phyloP scores from a whole-genome alignment of 2,113 vertebrate species.

The Takifugu bimaculatus region DNA sequence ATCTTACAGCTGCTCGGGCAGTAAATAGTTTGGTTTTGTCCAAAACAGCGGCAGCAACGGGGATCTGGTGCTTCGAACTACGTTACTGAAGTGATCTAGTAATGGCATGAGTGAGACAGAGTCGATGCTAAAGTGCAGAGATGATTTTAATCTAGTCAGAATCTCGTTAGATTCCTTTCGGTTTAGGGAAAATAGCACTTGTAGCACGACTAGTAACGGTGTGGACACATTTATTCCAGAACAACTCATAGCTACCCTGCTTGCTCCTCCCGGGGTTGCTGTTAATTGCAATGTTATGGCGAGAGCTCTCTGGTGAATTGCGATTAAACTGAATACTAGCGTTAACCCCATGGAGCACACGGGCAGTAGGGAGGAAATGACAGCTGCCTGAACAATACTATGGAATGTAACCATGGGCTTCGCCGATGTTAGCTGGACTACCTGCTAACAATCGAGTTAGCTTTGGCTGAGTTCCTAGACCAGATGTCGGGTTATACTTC shows the following conservation, averaged over 20 bases:
- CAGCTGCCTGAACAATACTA: slow-evolving; percentile 43
- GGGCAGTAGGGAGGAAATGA: slow-evolving; percentile 9
- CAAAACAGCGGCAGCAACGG: not conserved
- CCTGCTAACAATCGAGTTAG: slow-evolving; percentile 38
- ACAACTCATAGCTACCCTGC: too few species aligned
- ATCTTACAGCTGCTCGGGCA: slow-evolving; percentile 9
- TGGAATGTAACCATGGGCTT: slow-evolving; percentile 40
- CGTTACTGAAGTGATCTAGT: not conserved
- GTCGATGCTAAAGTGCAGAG: not conserved
- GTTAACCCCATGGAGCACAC: too few species aligned
- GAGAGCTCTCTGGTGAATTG: not conserved
- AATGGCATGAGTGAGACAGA: not conserved
- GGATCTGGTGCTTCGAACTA: not conserved
- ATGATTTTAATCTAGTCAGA: too few species aligned
- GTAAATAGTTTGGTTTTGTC: slow-evolving; percentile 2
- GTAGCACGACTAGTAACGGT: too few species aligned
- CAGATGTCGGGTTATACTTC: not conserved
- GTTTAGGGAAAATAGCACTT: not conserved
- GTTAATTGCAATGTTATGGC: not conserved
- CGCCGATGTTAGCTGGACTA: slow-evolving; percentile 39
- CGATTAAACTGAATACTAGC: not conserved
- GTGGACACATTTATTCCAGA: too few species aligned
- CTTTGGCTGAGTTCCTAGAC: slow-evolving; percentile 2
- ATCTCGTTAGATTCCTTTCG: not conserved
- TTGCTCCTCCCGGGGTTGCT: too few species aligned